Evolutionary conservation across 1,140 invertebrate genomes (phyloP), one percentile per base, ranked within the genome.

Genomic region (Conus ventricosus): DNA sequence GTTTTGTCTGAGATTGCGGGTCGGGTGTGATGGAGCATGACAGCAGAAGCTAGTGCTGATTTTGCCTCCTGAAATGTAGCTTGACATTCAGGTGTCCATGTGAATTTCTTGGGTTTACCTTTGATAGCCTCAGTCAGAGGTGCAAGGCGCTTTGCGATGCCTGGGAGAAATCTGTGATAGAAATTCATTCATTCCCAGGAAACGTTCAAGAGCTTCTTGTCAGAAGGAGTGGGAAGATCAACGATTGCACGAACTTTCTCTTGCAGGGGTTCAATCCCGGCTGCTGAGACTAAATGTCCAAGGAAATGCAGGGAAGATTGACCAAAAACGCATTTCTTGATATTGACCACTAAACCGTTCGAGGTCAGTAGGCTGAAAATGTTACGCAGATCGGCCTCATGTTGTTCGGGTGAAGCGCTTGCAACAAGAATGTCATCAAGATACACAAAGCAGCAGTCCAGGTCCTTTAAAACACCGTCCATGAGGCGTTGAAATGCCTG

Each of bases 401-500:
- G 78, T n/a, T 25, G 25, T 80, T 80, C 78, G n/a, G 78, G 78
- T 10, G 78, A 27, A 13, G 11, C 51, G 5, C 78, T 80, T 11
- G 78, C 25, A 15, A 80, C 78, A 27, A 80, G 51, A 27, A 80
- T 80, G 78, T 80, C 82, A 55, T 84, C 82, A n/a, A 39, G 82
- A 53, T 84, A 84, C 17, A 84, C 82, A 54, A 84, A 84, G 23
- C n/a, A n/a, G 54, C 27, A 84, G 54, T 51, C 39, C 1, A 84
- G 20, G 13, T 84, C 82, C 54, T n/a, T n/a, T n/a, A 15, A 20
- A 13, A 84, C 20, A 39, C 54, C n/a, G n/a, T 84, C 82, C 82
- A 84, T 84, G n/a, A 84, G 82, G 54, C 82, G 82, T 53, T 84
- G 82, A 55, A 84, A 84, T 55, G 82, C 27, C 54, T 84, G 82